These are phyloP conservation scores for Zoanthus sansibaricus DNA, from an alignment of 92 coral and sea anemone genomes.

Conservation along the genomic window DNA sequence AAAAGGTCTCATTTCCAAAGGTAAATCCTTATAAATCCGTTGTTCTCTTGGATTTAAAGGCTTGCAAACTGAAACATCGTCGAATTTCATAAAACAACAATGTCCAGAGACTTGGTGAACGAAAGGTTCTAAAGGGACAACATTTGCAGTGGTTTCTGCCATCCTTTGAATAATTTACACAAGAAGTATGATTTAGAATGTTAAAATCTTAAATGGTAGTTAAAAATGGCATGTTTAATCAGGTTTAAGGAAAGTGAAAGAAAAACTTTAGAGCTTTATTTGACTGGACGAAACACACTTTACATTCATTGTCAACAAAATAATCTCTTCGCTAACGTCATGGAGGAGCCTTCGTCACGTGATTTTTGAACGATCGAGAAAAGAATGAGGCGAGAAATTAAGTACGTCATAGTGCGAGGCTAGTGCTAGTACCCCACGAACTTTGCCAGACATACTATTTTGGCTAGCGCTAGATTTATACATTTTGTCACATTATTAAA, in stretches of 20 bases:
- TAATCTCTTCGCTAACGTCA: neutral
- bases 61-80: slow-evolving; percentile 96
- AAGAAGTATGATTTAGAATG: neutral
- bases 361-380: too few species aligned
- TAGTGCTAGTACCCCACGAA: too few species aligned
- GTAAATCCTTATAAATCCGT: slow-evolving; percentile 92
- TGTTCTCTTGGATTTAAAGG: slow-evolving; percentile 89
- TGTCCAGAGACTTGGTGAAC: slow-evolving; percentile 99
- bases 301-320: neutral
- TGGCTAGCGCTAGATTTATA: too few species aligned
- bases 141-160: slow-evolving; percentile 74
- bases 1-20: slow-evolving; percentile 87
- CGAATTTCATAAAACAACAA: slow-evolving; percentile 92
- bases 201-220: neutral
- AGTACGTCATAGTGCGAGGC: too few species aligned
- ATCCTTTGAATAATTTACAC: slow-evolving; percentile 8
- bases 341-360: neutral
- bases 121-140: slow-evolving; percentile 88
- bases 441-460: too few species aligned
- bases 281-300: neutral
- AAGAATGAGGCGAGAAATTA: too few species aligned
- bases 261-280: neutral
- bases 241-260: neutral
- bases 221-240: neutral
- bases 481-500: too few species aligned